phyloP scores from a whole-genome alignment of 2,797 vertebrate genomes.

The Hydrolagus colliei region DNA sequence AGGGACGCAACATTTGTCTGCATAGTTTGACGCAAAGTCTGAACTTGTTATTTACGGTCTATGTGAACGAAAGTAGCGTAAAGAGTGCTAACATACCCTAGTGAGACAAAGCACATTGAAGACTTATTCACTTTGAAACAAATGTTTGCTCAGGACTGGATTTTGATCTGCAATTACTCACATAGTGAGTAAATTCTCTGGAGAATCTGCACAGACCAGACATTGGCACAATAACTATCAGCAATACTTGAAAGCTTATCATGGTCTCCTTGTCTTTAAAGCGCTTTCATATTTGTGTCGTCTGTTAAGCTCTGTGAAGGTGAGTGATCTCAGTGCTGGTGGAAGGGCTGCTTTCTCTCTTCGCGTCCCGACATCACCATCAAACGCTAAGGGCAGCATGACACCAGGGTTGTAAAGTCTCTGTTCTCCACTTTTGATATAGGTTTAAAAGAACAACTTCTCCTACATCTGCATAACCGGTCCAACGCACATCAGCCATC shows the following conservation, averaged over 20 bases:
- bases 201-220: no score
- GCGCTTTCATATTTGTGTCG: no score
- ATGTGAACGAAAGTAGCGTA: no score
- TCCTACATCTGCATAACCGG: neutral
- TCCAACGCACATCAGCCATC: neutral
- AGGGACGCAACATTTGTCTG: no score
- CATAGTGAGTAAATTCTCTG: neutral
- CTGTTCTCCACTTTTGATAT: neutral
- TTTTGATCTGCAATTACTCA: neutral
- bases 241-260: no score
- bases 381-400: neutral
- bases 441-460: neutral
- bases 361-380: neutral
- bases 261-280: no score
- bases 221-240: no score
- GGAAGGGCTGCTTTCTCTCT: no score
- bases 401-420: neutral
- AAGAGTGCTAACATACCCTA: no score
- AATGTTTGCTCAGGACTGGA: neutral
- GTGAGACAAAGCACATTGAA: neutral
- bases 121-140: neutral
- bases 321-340: neutral
- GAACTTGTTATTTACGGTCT: no score
- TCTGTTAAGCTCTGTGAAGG: neutral
- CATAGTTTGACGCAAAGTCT: no score